These are phyloP conservation scores for Amphipyra berbera DNA, from an alignment of 2,888 invertebrate genomes.

Conservation along the genomic window DNA sequence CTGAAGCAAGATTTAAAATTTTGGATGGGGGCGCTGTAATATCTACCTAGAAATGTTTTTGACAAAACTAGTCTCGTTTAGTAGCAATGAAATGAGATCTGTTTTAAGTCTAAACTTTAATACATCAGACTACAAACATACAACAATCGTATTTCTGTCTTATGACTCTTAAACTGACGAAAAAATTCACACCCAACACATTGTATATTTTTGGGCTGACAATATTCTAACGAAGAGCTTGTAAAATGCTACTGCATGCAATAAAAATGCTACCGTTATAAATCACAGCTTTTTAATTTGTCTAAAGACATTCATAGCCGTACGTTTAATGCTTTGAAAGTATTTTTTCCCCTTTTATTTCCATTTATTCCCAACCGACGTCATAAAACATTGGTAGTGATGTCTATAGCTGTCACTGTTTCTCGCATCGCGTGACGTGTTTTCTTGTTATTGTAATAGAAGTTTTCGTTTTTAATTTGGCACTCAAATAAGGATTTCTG, in stretches of 20 bases:
- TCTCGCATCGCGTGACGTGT: constrained; percentile 60
- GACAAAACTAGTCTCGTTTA: too few relatives aligned
- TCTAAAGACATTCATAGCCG: constrained; percentile 73
- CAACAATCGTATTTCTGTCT: constrained; percentile 3
- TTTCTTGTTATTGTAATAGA: constrained; percentile 53
- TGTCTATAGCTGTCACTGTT: constrained; percentile 66
- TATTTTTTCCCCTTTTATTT: constrained; percentile 76
- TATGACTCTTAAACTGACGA: constrained; percentile 11
- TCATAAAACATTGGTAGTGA: constrained; percentile 77
- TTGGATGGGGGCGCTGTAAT: too few relatives aligned
- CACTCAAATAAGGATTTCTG: constrained; percentile 32
- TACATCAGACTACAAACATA: too few relatives aligned
- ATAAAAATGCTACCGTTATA: constrained; percentile 67
- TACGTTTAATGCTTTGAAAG: constrained; percentile 74
- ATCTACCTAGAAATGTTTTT: too few relatives aligned
- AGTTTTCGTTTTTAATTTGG: constrained; percentile 50
- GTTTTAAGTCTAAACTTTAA: too few relatives aligned
- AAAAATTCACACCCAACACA: constrained; percentile 22
- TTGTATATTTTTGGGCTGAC: constrained; percentile 48
- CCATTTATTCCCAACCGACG: constrained; percentile 70
- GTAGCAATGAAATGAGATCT: too few relatives aligned
- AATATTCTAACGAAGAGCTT: constrained; percentile 51
- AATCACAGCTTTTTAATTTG: constrained; percentile 82
- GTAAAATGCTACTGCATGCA: constrained; percentile 62
- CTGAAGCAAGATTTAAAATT: too few relatives aligned